These are phyloP conservation scores for Pogonomyrmex californicus DNA, from an alignment of 1,140 invertebrate species.

Conservation along the genomic window DNA sequence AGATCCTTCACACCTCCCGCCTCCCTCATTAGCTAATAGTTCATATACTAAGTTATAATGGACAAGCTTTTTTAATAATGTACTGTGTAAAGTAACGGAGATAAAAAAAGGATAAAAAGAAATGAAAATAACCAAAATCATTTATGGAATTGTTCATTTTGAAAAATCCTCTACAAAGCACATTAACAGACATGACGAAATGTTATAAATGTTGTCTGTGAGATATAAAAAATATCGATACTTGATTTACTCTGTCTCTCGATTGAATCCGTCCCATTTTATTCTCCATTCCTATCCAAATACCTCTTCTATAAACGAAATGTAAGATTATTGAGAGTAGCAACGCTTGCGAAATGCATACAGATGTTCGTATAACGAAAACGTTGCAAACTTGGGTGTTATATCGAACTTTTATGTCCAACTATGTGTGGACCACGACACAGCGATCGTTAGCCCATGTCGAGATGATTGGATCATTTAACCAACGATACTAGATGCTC, in stretches of 20 bases:
- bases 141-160: constrained; percentile 66
- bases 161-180: constrained; percentile 42
- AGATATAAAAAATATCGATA: constrained; percentile 45
- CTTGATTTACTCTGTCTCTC: constrained; percentile 51
- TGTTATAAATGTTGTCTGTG: constrained; percentile 51
- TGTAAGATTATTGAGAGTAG: not conserved
- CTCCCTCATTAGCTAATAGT: constrained; percentile 79
- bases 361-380: not conserved
- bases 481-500: constrained; percentile 94
- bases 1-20: constrained; percentile 57
- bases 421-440: not conserved
- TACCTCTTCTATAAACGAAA: constrained; percentile 5
- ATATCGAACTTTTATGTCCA: not conserved
- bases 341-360: not conserved
- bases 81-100: constrained; percentile 79
- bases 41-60: constrained; percentile 83
- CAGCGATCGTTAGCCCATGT: not conserved
- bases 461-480: constrained; percentile 80
- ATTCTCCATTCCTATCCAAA: constrained; percentile 9
- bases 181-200: constrained; percentile 3
- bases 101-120: constrained; percentile 69
- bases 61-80: constrained; percentile 81
- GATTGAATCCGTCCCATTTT: constrained; percentile 26
- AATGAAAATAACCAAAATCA: constrained; percentile 66
- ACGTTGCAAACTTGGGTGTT: not conserved